Evolutionary conservation across 1,140 invertebrate species (phyloP).

Genomic region (Oppia nitens): DNA sequence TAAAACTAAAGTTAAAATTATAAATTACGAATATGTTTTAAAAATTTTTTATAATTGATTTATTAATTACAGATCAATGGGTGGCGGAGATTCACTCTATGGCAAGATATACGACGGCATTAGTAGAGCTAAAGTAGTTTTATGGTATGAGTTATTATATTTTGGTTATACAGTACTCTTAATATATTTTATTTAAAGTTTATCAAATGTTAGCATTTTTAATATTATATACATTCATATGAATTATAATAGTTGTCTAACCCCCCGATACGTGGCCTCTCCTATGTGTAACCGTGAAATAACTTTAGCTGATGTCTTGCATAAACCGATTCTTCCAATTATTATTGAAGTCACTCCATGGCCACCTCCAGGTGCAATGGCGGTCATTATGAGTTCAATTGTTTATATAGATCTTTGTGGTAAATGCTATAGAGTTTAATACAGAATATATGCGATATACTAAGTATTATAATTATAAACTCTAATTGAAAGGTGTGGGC

Average conservation of each 20-base stretch:
- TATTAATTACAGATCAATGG: slow-evolving; percentile 32
- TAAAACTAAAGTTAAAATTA: too few relatives aligned
- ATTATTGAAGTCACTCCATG: slow-evolving; percentile 29
- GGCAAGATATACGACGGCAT: slow-evolving; percentile 33
- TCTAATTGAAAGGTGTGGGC: slow-evolving; percentile 28
- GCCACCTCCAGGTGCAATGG: slow-evolving; percentile 34
- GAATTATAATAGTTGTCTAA: slow-evolving; percentile 31
- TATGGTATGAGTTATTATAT: slow-evolving; percentile 16
- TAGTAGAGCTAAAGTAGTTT: slow-evolving; percentile 22
- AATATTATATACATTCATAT: slow-evolving; percentile 21
- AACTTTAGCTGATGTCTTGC: slow-evolving; percentile 31
- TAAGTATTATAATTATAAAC: background rate
- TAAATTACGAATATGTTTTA: too few relatives aligned
- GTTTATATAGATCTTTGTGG: slow-evolving; percentile 34
- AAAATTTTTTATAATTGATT: too few relatives aligned
- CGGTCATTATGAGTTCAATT: slow-evolving; percentile 31
- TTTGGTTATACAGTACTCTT: too few relatives aligned
- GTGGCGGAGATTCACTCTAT: slow-evolving; percentile 32
- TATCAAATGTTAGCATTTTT: background rate
- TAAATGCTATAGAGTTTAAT: slow-evolving; percentile 5
- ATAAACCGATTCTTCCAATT: slow-evolving; percentile 33
- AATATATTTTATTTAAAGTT: background rate
- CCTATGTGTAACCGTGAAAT: slow-evolving; percentile 31
- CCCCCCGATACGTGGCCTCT: slow-evolving; percentile 32
- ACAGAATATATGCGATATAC: background rate